Evolutionary conservation across 2,888 invertebrate genomes (phyloP), one percentile per base, ranked within the genome.

Genomic region (Hirtodrosophila duncani): DNA sequence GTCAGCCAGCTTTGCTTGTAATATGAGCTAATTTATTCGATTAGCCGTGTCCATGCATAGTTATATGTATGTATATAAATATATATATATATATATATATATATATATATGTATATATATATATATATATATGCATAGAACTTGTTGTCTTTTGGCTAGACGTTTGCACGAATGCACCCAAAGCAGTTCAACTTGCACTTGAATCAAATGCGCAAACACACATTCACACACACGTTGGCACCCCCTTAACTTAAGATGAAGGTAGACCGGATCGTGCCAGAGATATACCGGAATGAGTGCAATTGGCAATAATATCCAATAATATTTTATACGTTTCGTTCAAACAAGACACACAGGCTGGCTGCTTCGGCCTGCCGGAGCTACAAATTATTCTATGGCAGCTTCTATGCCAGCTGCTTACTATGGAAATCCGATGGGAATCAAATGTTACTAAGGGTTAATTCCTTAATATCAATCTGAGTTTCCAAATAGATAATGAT

Each of bases 1-100:
- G 43, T 43, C 58, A 37, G 50, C 34, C 45, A 36, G 23, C 36
- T 10, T 10, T 34, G 23, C 44, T 29, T 52, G 53, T 46, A 53
- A 55, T 44, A 53, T 43, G 55, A 77, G 59, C 51, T 51, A 59
- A 65, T 69, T 77, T 72, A 69, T 71, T 65, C 67, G 70, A 71
- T 71, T 71, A 72, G 66, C 51, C 46, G 57, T 44, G 17, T 38
- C 46, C 31, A 50, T 38, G 42, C 43, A 33, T 7, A 27, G n/a
- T 31, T 13, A 26, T 34, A 41, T 16, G 37, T 14, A 41, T 11
- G 13, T 18, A 14, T 14, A 14, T 8, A 10, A 3, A 4, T 2
- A 17, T 16, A 11, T 5, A n/a, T 13, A 17, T 3, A 10, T 9
- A 24, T 3, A 42, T 5, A 14, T 7, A 33, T 3, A n/a, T 13